phyloP scores from a whole-genome alignment of 2,797 vertebrate species.

The Enteromius viviparus region DNA sequence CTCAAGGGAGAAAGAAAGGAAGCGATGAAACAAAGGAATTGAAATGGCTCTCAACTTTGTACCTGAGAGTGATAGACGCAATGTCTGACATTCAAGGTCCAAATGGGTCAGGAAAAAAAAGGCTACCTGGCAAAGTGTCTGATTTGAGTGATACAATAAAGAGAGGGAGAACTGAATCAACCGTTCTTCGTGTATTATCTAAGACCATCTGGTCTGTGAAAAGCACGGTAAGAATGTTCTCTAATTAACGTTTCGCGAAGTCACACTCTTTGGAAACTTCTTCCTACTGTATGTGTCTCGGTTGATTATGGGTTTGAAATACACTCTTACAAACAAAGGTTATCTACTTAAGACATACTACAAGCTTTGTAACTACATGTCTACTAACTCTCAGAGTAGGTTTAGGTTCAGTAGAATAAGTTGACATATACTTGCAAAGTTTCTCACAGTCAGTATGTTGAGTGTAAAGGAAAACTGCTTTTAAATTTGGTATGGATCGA shows the following conservation, averaged over 20 bases:
- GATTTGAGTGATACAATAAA: constrained; percentile 7
- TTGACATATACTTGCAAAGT: too few species aligned
- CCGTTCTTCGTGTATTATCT: constrained; percentile 19
- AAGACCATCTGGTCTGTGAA: constrained; percentile 31
- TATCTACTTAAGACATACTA: not conserved
- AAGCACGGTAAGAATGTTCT: constrained; percentile 41
- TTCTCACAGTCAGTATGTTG: too few species aligned
- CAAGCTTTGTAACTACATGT: too few species aligned
- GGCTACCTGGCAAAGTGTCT: not conserved
- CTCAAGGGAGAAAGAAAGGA: constrained; percentile 25
- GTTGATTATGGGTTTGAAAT: constrained; percentile 33
- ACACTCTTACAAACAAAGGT: not conserved
- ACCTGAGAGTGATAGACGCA: constrained; percentile 18
- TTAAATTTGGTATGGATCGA: not conserved
- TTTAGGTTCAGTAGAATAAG: too few species aligned
- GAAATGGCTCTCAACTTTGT: constrained; percentile 10
- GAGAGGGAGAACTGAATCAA: constrained; percentile 3
- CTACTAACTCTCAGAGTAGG: too few species aligned
- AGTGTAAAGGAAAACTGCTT: not conserved
- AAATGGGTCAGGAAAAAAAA: not conserved
- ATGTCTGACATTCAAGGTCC: constrained; percentile 35
- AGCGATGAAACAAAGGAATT: constrained; percentile 39
- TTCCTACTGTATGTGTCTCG: not conserved
- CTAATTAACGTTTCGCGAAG: constrained; percentile 47
- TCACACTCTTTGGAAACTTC: constrained; percentile 17